Evolutionary conservation across 2,888 invertebrate species (phyloP).

Genomic region (Mystacides longicornis): DNA sequence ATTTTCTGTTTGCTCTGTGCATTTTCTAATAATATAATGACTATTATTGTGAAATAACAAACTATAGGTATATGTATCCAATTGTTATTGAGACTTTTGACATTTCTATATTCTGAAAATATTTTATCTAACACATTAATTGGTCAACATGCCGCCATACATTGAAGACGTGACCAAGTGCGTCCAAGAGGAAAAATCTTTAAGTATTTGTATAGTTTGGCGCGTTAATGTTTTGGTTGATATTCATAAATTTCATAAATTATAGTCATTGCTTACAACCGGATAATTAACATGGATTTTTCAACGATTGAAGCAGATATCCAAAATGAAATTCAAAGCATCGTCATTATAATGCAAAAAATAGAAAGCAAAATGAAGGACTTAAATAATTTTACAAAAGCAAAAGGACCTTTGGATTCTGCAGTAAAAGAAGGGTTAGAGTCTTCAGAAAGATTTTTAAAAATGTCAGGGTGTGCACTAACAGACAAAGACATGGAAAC

Average conservation of each 20-base stretch:
- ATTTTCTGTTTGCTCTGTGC: no score
- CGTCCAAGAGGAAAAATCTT: no score
- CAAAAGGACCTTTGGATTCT: slow-evolving; percentile 13
- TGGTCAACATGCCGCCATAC: no score
- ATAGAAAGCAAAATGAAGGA: slow-evolving; percentile 18
- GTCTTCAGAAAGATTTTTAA: slow-evolving; percentile 2
- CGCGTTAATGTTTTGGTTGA: neutral
- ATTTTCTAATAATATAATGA: no score
- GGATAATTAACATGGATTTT: slow-evolving; percentile 15
- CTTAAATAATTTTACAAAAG: slow-evolving; percentile 15
- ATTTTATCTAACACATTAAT: no score
- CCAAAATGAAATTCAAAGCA: slow-evolving; percentile 14
- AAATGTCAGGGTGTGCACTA: neutral
- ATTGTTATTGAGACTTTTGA: no score
- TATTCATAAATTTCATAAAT: neutral
- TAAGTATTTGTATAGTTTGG: neutral
- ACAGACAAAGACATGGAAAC: neutral
- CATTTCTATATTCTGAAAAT: no score
- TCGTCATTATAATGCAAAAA: slow-evolving; percentile 11
- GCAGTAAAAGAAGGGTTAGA: slow-evolving; percentile 14
- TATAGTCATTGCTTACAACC: no score
- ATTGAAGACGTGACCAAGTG: no score
- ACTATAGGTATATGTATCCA: no score
- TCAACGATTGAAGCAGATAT: slow-evolving; percentile 11
- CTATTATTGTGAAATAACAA: no score